These are phyloP conservation scores for Tyrannus savana DNA, from an alignment of 2,113 vertebrate species.

Conservation along the genomic window DNA sequence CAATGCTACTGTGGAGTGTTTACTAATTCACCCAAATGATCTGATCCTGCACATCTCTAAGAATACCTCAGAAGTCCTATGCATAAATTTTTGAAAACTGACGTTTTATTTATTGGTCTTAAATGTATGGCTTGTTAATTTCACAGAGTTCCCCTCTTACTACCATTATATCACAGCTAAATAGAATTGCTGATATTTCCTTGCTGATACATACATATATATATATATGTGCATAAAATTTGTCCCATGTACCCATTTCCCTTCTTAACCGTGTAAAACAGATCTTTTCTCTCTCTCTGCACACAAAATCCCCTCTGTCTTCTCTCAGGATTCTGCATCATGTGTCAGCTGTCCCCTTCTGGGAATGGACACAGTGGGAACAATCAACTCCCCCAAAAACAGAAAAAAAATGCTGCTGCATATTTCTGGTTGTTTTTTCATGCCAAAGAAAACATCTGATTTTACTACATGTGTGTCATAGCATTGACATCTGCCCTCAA, in stretches of 20 bases:
- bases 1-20: not conserved
- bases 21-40: not conserved
- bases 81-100: not conserved
- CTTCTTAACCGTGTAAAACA: not conserved
- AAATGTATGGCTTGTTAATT: not conserved
- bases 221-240: not conserved
- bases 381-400: not conserved
- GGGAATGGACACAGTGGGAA: not conserved
- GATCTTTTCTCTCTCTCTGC: not conserved
- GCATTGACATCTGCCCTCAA: constrained; percentile 24
- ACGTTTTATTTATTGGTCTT: not conserved
- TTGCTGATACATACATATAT: not conserved
- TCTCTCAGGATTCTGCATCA: not conserved
- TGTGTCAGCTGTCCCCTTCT: not conserved
- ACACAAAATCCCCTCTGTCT: not conserved
- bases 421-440: not conserved
- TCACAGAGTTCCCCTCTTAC: not conserved
- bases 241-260: not conserved
- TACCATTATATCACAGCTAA: not conserved
- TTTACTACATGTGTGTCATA: not conserved
- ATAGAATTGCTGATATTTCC: not conserved
- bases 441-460: constrained; percentile 13
- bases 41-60: not conserved
- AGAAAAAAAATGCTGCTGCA: not conserved
- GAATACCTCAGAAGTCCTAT: not conserved